Evolutionary conservation across 1,140 invertebrate genomes (phyloP), one percentile per base, ranked within the genome.

Genomic region (Mylabris phalerata): DNA sequence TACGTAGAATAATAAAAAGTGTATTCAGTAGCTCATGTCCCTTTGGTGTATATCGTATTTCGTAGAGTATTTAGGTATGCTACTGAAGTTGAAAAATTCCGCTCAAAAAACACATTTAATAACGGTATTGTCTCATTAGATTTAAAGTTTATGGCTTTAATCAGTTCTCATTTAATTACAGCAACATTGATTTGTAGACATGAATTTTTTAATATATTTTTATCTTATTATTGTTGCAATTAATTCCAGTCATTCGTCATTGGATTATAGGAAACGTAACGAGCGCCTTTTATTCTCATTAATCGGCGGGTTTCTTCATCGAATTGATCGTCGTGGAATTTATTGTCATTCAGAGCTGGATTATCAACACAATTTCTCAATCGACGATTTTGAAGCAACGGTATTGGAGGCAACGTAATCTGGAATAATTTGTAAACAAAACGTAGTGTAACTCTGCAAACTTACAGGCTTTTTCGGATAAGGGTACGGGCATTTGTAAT

Each of bases 131-230:
- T 57, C 49, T 61, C 19, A 19, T 19, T 59, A 59, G 57, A 61
- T 60, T 32, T 66, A 61, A 65, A 57, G 52, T 67, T 62, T 62
- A 62, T 67, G 58, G 57, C 61, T 65, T 67, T 63, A 64, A 63
- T 68, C 50, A 52, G 26, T 61, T 63, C 64, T 48, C 59, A 61
- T 64, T 52, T 60, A 65, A 43, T 60, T 52, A 55, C 56, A 57
- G 43, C 41, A 32, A 32, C 32, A 32, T 58, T 57, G 48, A 63
- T 62, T 62, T 62, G 54, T 55, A 62, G 47, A 56, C 56, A 61
- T 65, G 50, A 59, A 63, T 65, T 66, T 19, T 64, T 65, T 67
- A 67, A 64, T 58, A 68, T 62, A 70, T 70, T 70, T 67, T 66
- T 68, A 64, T 65, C 57, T 60, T 60, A 64, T 10, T 50, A 7